Evolutionary conservation across 1,140 invertebrate species (phyloP).

Genomic region (Nephotettix cincticeps): DNA sequence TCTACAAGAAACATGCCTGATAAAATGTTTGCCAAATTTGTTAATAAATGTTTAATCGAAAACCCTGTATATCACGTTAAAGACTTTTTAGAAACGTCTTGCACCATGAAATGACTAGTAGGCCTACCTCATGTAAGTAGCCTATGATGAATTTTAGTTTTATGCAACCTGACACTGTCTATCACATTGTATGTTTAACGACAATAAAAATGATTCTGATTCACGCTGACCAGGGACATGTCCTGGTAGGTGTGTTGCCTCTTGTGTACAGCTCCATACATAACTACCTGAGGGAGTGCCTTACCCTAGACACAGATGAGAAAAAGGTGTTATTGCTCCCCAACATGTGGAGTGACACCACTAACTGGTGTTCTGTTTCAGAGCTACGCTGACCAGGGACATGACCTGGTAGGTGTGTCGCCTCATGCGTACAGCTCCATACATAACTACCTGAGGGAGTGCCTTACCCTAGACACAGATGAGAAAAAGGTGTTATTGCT

Average conservation of each 20-base stretch:
- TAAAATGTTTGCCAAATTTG: too few relatives aligned
- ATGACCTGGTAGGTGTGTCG: constrained; percentile 70
- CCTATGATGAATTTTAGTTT: too few relatives aligned
- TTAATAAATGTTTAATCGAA: too few relatives aligned
- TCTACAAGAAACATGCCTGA: too few relatives aligned
- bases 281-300: constrained; percentile 79
- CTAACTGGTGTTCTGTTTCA: constrained; percentile 47
- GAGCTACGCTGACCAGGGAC: constrained; percentile 83
- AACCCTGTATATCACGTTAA: too few relatives aligned
- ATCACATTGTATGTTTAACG: too few relatives aligned
- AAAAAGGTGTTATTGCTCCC: constrained; percentile 22
- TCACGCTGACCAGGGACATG: constrained; percentile 80
- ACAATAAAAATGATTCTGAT: constrained; percentile 69
- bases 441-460: constrained; percentile 81
- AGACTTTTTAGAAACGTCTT: too few relatives aligned
- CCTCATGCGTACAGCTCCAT: constrained; percentile 83
- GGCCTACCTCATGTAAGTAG: too few relatives aligned
- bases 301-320: constrained; percentile 72
- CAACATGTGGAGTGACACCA: neutral
- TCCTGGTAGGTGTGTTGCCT: constrained; percentile 61
- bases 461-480: constrained; percentile 77
- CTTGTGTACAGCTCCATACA: constrained; percentile 76
- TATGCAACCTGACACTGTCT: too few relatives aligned
- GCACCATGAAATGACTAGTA: too few relatives aligned
- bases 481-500: constrained; percentile 64